Base-by-base conservation (phyloP, 2,113 vertebrate genomes). In the Anoura caudifer region DNA sequence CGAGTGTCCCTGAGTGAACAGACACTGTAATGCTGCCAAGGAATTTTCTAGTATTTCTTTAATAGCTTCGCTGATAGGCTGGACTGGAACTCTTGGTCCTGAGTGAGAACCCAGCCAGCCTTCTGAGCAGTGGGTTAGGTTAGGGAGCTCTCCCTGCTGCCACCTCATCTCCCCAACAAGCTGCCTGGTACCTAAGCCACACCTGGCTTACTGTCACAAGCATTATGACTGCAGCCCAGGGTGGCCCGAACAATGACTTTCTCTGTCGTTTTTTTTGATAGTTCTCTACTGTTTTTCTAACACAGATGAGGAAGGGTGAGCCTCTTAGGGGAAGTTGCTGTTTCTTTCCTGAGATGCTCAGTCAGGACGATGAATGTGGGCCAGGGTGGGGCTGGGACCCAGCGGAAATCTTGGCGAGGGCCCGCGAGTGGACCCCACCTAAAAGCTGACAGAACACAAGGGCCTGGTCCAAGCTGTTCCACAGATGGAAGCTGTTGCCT, bases 291-390 rank as follows among this genome's bases (percentile, higher is more conserved):
- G 91, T 95, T 98, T 97, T 96, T 87, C 70, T 87, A 91, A 65
- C 5, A 31, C 0, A 1, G 87, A 89, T 31, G 84, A 97, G 93
- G 95, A 96, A 76, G 88, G 95, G 93, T 43, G 96, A 95, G 67
- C 70, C 96, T 93, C 97, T 72, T 70, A 95, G 94, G 97, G 96
- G 97, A 96, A 97, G 94, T 95, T 85, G 77, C 95, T 97, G 86
- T 63, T 77, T 94, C 95, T 80, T 75, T 96, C 87, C 94, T 92
- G 79, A 95, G 16, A 94, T 84, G 88, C 61, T 91, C 89, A 22
- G 75, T 50, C 41, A 83, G 72, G 76, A 80, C 5, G 56, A 90
- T 91, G 13, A 52, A 56, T 59, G 33, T 22, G 65, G 82, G 77
- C 96, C 95, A 87, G 96, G 93, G 95, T 92, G 95, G 92, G 86